Evolutionary conservation across 2,797 vertebrate species (phyloP).

Genomic region (Prionace glauca): DNA sequence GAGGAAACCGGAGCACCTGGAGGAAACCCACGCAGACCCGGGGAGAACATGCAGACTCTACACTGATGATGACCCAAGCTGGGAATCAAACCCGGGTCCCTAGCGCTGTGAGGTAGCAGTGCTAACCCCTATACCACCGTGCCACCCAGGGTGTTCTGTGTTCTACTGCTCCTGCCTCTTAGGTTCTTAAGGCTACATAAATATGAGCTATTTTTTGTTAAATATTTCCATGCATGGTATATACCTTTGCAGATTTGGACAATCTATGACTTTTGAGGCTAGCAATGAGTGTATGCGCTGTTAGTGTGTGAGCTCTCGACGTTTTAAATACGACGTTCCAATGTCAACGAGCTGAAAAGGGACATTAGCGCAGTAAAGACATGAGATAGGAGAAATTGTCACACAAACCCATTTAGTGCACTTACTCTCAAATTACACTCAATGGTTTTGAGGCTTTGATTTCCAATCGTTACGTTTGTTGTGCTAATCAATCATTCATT

Average conservation of each 20-base stretch:
- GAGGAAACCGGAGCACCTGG: too few species aligned
- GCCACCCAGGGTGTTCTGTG: not conserved
- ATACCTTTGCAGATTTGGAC: not conserved
- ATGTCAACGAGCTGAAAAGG: not conserved
- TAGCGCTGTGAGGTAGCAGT: too few species aligned
- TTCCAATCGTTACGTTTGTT: not conserved
- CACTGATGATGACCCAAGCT: too few species aligned
- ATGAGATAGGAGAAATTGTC: not conserved
- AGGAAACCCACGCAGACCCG: too few species aligned
- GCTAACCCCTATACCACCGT: too few species aligned
- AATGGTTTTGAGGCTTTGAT: not conserved
- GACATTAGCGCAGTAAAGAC: not conserved
- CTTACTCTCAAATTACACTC: not conserved
- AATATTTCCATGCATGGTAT: not conserved
- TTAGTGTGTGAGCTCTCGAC: not conserved
- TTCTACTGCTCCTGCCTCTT: not conserved
- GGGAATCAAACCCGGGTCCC: too few species aligned
- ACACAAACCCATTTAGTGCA: not conserved
- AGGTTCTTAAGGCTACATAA: not conserved
- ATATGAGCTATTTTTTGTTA: not conserved
- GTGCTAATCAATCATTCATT: not conserved
- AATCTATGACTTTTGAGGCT: not conserved
- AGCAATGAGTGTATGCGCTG: not conserved
- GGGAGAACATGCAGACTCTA: too few species aligned
- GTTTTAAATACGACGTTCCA: not conserved